phyloP scores from a whole-genome alignment of 2,797 vertebrate species.

The Clarias platycephalus region DNA sequence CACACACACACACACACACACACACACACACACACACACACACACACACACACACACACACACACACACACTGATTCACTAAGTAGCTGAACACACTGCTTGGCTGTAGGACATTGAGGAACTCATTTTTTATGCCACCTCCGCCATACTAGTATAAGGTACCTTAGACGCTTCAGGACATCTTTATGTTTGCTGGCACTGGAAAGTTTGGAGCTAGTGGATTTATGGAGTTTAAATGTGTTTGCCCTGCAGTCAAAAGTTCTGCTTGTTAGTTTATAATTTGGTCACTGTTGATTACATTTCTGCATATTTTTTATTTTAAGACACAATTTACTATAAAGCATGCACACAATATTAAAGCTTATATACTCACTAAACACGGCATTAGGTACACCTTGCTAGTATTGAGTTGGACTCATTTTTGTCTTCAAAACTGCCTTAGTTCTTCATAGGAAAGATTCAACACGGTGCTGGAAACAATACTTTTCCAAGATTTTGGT shows the following conservation, averaged over 20 bases:
- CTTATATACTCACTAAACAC: neutral
- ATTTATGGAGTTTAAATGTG: constrained; percentile 18
- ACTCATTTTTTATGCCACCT: constrained; percentile 41
- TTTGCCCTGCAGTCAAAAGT: constrained; percentile 2
- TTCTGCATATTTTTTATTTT: neutral
- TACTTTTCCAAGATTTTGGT: too few species aligned
- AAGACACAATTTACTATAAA: neutral
- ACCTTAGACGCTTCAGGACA: constrained; percentile 22
- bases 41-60: constrained; percentile 1
- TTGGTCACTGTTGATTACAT: neutral
- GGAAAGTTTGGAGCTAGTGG: constrained; percentile 8
- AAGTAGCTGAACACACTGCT: constrained; percentile 32
- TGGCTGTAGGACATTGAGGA: constrained; percentile 13
- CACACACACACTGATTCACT: constrained; percentile 22
- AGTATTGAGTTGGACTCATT: too few species aligned
- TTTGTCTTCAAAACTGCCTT: too few species aligned
- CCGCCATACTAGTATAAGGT: constrained; percentile 20
- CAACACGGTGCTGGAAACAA: too few species aligned
- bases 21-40: constrained; percentile 11
- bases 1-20: constrained; percentile 2
- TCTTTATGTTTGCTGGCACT: constrained; percentile 26
- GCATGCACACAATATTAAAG: neutral
- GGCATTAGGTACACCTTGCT: too few species aligned
- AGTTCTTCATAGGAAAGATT: too few species aligned
- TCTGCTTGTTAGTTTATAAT: neutral